Conservation (phyloP, 2,888 invertebrate species). For the Cephonodes hylas region DNA sequence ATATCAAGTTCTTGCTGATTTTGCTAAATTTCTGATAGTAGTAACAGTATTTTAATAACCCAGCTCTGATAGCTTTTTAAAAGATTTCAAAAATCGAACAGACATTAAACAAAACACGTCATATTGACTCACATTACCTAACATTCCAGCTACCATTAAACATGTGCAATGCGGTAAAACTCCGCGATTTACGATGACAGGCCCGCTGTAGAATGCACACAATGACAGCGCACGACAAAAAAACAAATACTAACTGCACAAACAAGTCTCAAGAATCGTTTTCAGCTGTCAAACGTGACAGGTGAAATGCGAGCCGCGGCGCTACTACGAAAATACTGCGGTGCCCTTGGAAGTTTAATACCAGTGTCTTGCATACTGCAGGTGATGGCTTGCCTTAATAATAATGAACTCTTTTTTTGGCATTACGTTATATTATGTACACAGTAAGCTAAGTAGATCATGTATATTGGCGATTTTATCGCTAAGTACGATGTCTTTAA, state of each 20-base stretch:
- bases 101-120: background rate
- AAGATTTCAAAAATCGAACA: background rate
- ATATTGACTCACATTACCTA: background rate
- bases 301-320: background rate
- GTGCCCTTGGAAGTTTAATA: too few relatives aligned
- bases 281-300: background rate
- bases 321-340: background rate
- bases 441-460: too few relatives aligned
- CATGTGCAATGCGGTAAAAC: background rate
- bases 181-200: background rate
- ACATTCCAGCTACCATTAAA: background rate
- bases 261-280: slow-evolving; percentile 5
- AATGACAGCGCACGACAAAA: background rate
- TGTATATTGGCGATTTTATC: too few relatives aligned
- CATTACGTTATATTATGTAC: too few relatives aligned
- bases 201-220: background rate
- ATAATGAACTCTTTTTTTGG: too few relatives aligned
- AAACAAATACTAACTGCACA: background rate
- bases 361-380: too few relatives aligned
- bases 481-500: too few relatives aligned
- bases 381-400: too few relatives aligned
- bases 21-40: too few relatives aligned
- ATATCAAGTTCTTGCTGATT: too few relatives aligned
- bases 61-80: too few relatives aligned
- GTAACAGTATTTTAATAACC: too few relatives aligned